These are phyloP conservation scores for Melanophora roralis DNA, from an alignment of 2,888 invertebrate genomes.

Conservation along the genomic window DNA sequence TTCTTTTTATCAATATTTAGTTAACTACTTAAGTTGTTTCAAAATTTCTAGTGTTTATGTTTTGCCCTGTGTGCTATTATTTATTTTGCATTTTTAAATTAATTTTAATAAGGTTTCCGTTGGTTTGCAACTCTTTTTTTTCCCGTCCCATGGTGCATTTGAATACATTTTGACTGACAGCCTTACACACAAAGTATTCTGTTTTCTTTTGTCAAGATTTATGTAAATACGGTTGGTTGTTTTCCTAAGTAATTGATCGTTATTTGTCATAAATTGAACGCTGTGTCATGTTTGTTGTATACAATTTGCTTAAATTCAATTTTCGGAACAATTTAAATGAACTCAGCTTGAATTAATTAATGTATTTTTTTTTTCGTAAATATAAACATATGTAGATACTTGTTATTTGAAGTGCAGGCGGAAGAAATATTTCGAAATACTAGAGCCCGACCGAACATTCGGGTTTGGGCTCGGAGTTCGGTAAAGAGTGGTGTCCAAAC, in stretches of 20 bases:
- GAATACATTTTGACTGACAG: slow-evolving; percentile 42
- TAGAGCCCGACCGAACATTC: no score
- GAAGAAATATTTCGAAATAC: no score
- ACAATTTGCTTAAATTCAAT: not conserved
- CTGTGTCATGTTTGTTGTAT: not conserved
- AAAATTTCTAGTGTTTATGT: no score
- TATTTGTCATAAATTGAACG: slow-evolving; percentile 36
- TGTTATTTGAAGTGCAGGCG: not conserved
- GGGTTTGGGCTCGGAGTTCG: no score
- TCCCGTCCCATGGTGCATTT: slow-evolving; percentile 5
- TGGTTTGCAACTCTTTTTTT: not conserved
- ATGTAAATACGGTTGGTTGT: slow-evolving; percentile 40
- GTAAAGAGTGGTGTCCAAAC: no score
- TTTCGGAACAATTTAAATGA: slow-evolving; percentile 13
- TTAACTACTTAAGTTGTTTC: not conserved
- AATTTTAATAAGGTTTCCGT: not conserved
- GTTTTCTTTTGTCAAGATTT: slow-evolving; percentile 36
- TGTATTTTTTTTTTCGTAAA: not conserved
- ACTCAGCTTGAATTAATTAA: slow-evolving; percentile 4
- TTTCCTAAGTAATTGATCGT: slow-evolving; percentile 33
- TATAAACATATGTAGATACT: no score
- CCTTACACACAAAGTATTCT: slow-evolving; percentile 30
- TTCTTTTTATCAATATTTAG: no score
- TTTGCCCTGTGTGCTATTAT: not conserved
- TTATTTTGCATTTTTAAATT: no score